Evolutionary conservation across 2,113 vertebrate species (phyloP).

Genomic region (Cyprinus carpio): DNA sequence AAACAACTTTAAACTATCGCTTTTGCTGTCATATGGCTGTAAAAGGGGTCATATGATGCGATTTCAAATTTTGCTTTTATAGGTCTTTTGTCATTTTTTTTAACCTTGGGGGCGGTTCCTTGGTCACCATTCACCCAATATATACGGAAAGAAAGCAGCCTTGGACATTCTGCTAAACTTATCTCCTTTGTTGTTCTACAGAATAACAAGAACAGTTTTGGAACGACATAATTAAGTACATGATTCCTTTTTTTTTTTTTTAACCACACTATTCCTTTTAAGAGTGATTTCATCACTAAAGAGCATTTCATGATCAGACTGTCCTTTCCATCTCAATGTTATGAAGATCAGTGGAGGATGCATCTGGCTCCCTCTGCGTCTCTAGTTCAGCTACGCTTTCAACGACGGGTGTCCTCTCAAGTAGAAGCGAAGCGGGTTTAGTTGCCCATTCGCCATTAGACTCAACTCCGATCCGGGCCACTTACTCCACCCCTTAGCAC

Average conservation of each 20-base stretch:
- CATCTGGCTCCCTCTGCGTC: constrained; percentile 63
- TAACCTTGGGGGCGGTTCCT: neutral
- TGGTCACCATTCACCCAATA: neutral
- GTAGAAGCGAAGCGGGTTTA: constrained; percentile 88
- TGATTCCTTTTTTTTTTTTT: neutral
- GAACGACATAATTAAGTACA: neutral
- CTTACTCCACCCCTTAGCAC: constrained; percentile 71
- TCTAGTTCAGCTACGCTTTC: too few species aligned
- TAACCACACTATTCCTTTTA: neutral
- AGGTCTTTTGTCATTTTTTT: neutral
- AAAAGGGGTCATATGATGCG: too few species aligned
- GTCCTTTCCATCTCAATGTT: neutral
- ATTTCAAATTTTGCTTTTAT: too few species aligned
- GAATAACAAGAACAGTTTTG: too few species aligned
- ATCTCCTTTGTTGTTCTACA: too few species aligned
- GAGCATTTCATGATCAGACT: neutral
- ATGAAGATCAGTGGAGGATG: neutral
- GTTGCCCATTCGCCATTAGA: constrained; percentile 87
- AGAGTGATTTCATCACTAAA: neutral
- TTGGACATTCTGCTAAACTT: too few species aligned
- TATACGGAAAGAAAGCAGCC: too few species aligned
- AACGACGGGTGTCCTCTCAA: too few species aligned
- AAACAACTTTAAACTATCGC: too few species aligned
- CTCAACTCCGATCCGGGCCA: constrained; percentile 84
- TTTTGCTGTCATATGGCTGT: too few species aligned